Base-by-base conservation (phyloP, 1,140 invertebrate genomes). In the Monochamus saltuarius region DNA sequence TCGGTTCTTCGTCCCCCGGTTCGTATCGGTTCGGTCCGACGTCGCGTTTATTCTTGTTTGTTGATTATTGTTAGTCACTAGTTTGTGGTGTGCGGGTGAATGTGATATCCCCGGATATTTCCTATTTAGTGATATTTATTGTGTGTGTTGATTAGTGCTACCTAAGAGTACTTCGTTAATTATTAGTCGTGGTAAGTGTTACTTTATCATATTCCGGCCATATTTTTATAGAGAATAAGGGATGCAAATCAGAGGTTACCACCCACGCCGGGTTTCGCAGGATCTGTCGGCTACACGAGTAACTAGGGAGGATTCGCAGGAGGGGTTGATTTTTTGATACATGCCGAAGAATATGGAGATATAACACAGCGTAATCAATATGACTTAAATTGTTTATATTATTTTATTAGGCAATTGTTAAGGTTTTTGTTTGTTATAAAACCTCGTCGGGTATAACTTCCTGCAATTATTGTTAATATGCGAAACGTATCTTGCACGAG, bases 211-310 rank as follows among this genome's bases (percentile, higher is more conserved):
- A 13, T 50, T 50, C 34, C n/a, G 3, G 50, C 11, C n/a, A 34
- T 10, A 13, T 17, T 29, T 34, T 50, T n/a, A n/a, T n/a, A 34
- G 2, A 50, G 29, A 50, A 34, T n/a, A 34, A 3, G 16, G n/a
- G 13, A 14, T 17, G 43, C 10, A 7, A 16, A 17, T 46, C 17
- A 11, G 3, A 17, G 14, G 16, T 17, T 10, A 17, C 53, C 53
- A 35, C 53, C 53, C 53, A 56, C 53, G 53, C 53, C 53, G 53
- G 53, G 1, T 56, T 56, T 56, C 16, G 40, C 49, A 29, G 35
- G 36, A 51, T 51, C 49, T 51, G 49, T 51, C 49, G 36, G 22
- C 22, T 29, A 29, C 22, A 29, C 6, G 22, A 2, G 2, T 29
- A 29, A 29, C 22, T 29, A 29, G 22, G 22, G 22, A 29, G 22